A percentile compares a stretch with the other conserved stretches of the same genome.
Evolutionary conservation across 2,797 vertebrate species (phyloP).

Genomic region (Rhinogobio ventralis): DNA sequence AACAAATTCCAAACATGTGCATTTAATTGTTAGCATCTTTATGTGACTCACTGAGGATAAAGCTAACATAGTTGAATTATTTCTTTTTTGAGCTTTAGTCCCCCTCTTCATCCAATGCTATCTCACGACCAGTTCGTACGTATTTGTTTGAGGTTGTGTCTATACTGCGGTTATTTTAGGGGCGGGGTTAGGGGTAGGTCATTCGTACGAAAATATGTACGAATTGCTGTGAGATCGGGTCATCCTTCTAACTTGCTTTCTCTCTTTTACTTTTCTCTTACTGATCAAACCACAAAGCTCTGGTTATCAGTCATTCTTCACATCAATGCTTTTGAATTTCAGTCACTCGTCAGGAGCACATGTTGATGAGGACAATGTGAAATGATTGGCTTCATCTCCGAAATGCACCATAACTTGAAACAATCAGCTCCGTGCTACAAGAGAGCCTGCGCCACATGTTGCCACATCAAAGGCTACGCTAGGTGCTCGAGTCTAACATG

Average conservation of each 20-base stretch:
- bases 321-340: conserved; percentile 57
- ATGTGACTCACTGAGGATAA: conserved; percentile 9
- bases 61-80: background rate
- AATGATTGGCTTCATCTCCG: conserved; percentile 53
- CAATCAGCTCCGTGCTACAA: conserved; percentile 56
- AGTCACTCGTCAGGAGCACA: conserved; percentile 38
- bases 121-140: too few species aligned
- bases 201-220: too few species aligned
- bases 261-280: conserved; percentile 11
- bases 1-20: conserved; percentile 75
- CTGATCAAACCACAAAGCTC: conserved; percentile 44
- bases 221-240: too few species aligned
- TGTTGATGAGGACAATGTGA: conserved; percentile 43
- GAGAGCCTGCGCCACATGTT: conserved; percentile 42
- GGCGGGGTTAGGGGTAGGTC: too few species aligned
- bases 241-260: background rate
- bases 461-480: conserved; percentile 60
- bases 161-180: too few species aligned
- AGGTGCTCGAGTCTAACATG: conserved; percentile 10
- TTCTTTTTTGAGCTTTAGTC: background rate
- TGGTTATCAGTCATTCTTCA: conserved; percentile 51
- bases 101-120: background rate
- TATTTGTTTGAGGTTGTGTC: too few species aligned
- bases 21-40: conserved; percentile 72
- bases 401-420: conserved; percentile 55